Base-by-base conservation (phyloP, 92 coral and sea anemone species). In the Galaxea fascicularis region DNA sequence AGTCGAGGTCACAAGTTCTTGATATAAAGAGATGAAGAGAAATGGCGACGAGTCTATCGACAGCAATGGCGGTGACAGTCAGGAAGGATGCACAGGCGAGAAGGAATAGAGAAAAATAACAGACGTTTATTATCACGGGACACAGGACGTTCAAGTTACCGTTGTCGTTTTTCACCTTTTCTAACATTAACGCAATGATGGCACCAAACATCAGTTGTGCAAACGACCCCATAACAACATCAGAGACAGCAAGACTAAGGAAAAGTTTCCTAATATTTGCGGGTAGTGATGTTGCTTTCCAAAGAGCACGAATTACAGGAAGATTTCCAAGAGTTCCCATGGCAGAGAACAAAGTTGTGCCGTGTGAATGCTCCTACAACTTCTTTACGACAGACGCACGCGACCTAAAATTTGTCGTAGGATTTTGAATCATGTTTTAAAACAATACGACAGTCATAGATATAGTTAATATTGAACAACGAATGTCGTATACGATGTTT, bases 21-120 rank as follows among this genome's bases (percentile, higher is more conserved):
- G 86, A 54, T 87, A 87, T n/a, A 51, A 87, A 41, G 11, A 87
- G 45, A 15, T 81, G 87, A 27, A 87, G 78, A 41, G 62, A 58
- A 35, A 87, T n/a, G 0, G 78, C 63, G 11, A 73, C 54, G 25
- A 51, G 62, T 27, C 78, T 25, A 15, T 73, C 78, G n/a, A 68
- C 46, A 68, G 73, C 51, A 20, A 68, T 68, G 73, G 73, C 27
- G 52, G 49, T 31, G 15, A 68, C 3, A 10, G 17, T 51, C 21
- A 73, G 57, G 24, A 73, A 25, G 0, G 78, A 27, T 24, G 63
- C 78, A 4, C 22, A 10, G 4, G 44, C 47, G 62, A 51, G 78
- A 4, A 73, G 78, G 51, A 25, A 27, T 4, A 20, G n/a, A 4
- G 44, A 25, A 12, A 73, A 73, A 25, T 73, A 56, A 52, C 21